Evolutionary conservation across 1,140 invertebrate species (phyloP).

Genomic region (Drosophila pandora): DNA sequence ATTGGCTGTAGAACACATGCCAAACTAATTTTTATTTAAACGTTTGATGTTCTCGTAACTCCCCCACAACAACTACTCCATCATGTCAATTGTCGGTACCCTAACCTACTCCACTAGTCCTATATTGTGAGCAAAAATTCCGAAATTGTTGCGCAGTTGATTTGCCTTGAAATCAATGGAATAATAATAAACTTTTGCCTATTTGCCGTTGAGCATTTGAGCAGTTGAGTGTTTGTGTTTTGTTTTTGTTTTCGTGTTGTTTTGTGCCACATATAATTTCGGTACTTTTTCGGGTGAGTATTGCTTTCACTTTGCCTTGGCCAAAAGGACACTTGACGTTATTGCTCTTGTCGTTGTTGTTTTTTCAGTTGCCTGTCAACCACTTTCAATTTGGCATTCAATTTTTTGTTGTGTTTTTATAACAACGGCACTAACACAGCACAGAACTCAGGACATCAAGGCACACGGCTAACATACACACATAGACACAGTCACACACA

Average conservation of each 20-base stretch:
- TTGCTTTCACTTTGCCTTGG: slow-evolving; percentile 47
- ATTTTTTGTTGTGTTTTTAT: slow-evolving; percentile 51
- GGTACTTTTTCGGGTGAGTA: slow-evolving; percentile 28
- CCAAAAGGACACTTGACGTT: slow-evolving; percentile 47
- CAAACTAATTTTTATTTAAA: slow-evolving; percentile 69
- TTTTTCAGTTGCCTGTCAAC: slow-evolving; percentile 63
- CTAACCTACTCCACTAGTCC: slow-evolving; percentile 1
- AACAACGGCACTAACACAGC: slow-evolving; percentile 57
- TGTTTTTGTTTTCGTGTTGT: not conserved
- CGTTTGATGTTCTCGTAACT: slow-evolving; percentile 45
- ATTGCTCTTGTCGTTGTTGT: slow-evolving; percentile 46
- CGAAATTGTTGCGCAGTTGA: slow-evolving; percentile 49
- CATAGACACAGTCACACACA: slow-evolving; percentile 10
- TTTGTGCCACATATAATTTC: slow-evolving; percentile 1
- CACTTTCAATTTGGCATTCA: slow-evolving; percentile 73
- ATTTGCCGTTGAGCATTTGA: slow-evolving; percentile 21
- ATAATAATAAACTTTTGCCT: slow-evolving; percentile 70
- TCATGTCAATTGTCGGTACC: not conserved
- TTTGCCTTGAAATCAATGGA: slow-evolving; percentile 49
- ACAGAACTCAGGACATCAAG: not conserved
- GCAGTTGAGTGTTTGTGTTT: slow-evolving; percentile 1
- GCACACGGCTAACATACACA: slow-evolving; percentile 29
- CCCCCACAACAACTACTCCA: not conserved
- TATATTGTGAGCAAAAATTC: slow-evolving; percentile 11
- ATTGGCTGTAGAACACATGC: slow-evolving; percentile 48